A percentile compares a stretch with the other conserved stretches of the same genome.
Conservation (phyloP, 2,797 vertebrate species). For the Ctenosaura bakeri region DNA sequence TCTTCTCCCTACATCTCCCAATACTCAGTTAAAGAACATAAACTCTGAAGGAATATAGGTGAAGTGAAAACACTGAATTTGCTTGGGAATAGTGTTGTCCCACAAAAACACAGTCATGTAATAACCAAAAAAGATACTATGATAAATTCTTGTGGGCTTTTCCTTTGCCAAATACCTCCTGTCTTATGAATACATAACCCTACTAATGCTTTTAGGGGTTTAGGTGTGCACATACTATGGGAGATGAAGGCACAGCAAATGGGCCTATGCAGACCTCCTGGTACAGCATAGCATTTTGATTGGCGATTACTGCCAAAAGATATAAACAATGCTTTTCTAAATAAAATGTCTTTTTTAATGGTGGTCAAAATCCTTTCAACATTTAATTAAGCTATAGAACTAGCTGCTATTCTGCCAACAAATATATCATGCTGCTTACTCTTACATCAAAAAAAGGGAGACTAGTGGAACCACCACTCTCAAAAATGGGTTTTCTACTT, state of each 20-base stretch:
- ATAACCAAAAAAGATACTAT: neutral
- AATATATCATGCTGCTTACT: neutral
- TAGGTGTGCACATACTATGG: neutral
- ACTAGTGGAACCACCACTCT: too few species aligned
- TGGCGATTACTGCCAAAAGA: conserved; percentile 26
- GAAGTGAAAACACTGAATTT: conserved; percentile 16
- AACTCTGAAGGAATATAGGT: neutral
- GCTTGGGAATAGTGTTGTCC: conserved; percentile 50
- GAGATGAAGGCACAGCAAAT: neutral
- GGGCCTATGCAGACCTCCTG: neutral
- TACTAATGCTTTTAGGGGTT: fast-evolving
- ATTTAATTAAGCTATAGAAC: neutral
- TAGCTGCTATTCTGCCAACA: neutral
- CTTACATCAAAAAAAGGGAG: neutral
- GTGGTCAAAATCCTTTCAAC: conserved; percentile 17
- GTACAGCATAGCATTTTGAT: neutral
- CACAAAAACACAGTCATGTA: conserved; percentile 47
- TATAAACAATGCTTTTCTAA: conserved; percentile 36
- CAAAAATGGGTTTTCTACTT: neutral
- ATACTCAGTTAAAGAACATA: neutral
- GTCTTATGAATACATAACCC: fast-evolving
- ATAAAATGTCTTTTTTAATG: neutral
- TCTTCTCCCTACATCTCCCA: neutral
- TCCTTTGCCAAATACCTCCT: neutral
- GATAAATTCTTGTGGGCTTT: neutral